A percentile compares a stretch with the other conserved stretches of the same genome.
Conservation (phyloP, 1,140 invertebrate genomes). For the Heliothis virescens region DNA sequence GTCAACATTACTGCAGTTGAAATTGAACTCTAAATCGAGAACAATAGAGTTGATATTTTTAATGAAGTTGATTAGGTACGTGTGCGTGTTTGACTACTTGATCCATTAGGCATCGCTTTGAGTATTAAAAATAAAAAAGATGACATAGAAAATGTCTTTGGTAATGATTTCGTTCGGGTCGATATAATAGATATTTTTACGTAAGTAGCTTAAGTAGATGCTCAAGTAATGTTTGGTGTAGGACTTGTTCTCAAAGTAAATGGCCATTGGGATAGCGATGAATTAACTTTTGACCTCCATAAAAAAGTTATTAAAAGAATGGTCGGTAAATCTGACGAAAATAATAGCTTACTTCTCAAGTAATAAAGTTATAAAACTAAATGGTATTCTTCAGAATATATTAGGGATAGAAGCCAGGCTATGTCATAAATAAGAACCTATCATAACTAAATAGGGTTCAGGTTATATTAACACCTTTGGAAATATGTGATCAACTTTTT, state of each 20-base stretch:
- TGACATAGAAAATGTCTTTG: constrained; percentile 55
- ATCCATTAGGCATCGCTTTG: constrained; percentile 64
- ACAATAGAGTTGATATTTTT: constrained; percentile 45
- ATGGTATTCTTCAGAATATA: too few species aligned
- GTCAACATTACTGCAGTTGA: constrained; percentile 5
- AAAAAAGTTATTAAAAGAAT: constrained; percentile 34
- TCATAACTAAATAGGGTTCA: too few species aligned
- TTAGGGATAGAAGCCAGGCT: too few species aligned
- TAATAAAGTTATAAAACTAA: neutral
- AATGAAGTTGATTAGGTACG: constrained; percentile 1
- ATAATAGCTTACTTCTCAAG: constrained; percentile 7
- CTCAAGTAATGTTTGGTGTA: constrained; percentile 12
- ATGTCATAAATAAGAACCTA: too few species aligned
- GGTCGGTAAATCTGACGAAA: neutral
- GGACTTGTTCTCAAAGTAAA: constrained; percentile 30
- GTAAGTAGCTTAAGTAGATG: constrained; percentile 44
- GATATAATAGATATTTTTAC: constrained; percentile 47
- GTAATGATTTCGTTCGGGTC: constrained; percentile 54
- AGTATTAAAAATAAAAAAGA: constrained; percentile 68
- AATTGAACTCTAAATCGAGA: constrained; percentile 5
- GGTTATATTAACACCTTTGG: too few species aligned
- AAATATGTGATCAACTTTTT: too few species aligned
- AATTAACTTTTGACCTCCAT: constrained; percentile 40
- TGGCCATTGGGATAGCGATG: constrained; percentile 9
- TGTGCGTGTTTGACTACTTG: constrained; percentile 57